These are phyloP conservation scores for Sesamia nonagrioides DNA, from an alignment of 1,140 invertebrate species.

Conservation along the genomic window DNA sequence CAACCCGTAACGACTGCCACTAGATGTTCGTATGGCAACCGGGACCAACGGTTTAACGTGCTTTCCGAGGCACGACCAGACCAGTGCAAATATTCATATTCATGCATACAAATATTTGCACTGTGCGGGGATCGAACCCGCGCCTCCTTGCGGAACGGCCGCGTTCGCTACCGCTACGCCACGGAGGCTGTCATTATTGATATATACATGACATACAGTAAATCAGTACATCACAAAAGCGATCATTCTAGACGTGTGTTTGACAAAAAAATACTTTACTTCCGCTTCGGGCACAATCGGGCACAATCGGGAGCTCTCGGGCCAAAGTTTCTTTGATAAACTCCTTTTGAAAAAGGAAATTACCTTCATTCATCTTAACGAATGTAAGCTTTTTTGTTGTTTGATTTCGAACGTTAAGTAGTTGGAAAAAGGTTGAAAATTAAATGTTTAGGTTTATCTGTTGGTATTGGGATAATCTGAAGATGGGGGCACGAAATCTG, in stretches of 20 bases:
- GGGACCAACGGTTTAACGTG: no score
- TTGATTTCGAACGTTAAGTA: not conserved
- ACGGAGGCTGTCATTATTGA: no score
- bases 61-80: no score
- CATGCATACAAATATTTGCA: no score
- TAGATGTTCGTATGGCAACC: no score
- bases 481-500: slow-evolving; percentile 2
- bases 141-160: no score
- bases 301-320: not conserved
- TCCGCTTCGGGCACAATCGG: not conserved
- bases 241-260: not conserved
- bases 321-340: slow-evolving; percentile 27
- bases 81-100: no score
- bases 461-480: not conserved
- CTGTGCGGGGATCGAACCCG: no score
- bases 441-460: not conserved
- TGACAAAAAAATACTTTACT: not conserved
- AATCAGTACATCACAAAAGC: not conserved
- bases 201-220: no score
- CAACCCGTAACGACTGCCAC: no score
- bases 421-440: not conserved
- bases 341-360: slow-evolving; percentile 43
- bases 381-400: not conserved
- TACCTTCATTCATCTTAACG: slow-evolving; percentile 38
- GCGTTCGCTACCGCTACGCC: no score